Evolutionary conservation across 2,797 vertebrate species (phyloP).

Genomic region (Anabas testudineus): DNA sequence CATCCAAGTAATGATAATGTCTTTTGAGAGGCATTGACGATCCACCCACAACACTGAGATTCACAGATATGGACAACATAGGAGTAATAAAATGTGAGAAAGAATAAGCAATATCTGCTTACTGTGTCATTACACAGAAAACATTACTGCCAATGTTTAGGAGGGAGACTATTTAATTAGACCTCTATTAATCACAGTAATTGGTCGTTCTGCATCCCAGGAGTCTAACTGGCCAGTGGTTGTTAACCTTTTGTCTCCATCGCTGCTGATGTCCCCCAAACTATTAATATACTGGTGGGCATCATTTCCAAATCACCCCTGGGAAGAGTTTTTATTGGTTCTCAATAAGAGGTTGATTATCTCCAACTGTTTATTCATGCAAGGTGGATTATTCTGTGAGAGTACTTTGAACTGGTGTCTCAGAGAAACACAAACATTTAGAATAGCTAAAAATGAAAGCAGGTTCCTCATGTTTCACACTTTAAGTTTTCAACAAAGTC

Average conservation of each 20-base stretch:
- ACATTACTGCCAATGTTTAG: constrained; percentile 45
- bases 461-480: constrained; percentile 28
- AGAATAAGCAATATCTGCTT: constrained; percentile 31
- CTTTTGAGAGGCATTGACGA: constrained; percentile 46
- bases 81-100: constrained; percentile 53
- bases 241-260: constrained; percentile 69
- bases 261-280: constrained; percentile 45
- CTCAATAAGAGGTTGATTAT: constrained; percentile 63
- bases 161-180: constrained; percentile 68
- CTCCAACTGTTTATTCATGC: constrained; percentile 62
- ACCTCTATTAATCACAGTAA: constrained; percentile 76
- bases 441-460: constrained; percentile 27
- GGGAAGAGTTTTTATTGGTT: constrained; percentile 61
- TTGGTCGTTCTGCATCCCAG: constrained; percentile 72
- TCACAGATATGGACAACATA: constrained; percentile 47
- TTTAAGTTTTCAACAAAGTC: constrained; percentile 28
- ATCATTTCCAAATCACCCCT: constrained; percentile 60
- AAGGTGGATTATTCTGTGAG: constrained; percentile 57
- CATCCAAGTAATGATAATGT: constrained; percentile 62
- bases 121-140: constrained; percentile 51
- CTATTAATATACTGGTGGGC: constrained; percentile 66
- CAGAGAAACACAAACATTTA: constrained; percentile 47
- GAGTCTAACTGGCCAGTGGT: constrained; percentile 69
- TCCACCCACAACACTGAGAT: constrained; percentile 53
- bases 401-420: constrained; percentile 55